phyloP scores from a whole-genome alignment of 2,797 vertebrate species.

The Amphiprion clarkii region DNA sequence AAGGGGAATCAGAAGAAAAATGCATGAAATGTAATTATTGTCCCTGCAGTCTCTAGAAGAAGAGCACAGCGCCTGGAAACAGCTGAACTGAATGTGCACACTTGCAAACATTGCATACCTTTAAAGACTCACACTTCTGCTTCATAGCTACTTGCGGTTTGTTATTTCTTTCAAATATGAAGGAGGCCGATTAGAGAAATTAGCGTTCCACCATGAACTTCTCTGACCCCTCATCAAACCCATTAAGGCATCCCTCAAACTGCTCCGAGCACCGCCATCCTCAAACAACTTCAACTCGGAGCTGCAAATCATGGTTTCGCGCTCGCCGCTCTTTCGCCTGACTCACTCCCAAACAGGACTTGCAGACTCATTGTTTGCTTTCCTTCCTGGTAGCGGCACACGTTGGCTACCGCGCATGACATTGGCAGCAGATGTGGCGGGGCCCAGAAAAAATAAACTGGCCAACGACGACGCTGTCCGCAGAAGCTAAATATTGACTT shows the following conservation, averaged over 20 bases:
- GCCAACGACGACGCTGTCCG: constrained; percentile 79
- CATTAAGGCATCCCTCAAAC: constrained; percentile 60
- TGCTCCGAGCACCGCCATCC: constrained; percentile 21
- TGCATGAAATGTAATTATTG: constrained; percentile 64
- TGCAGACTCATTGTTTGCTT: constrained; percentile 79
- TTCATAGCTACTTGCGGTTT: constrained; percentile 26
- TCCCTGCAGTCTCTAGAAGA: constrained; percentile 24
- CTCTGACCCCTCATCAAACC: constrained; percentile 51
- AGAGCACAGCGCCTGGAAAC: constrained; percentile 14
- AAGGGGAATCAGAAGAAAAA: constrained; percentile 66
- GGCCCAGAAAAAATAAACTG: constrained; percentile 85
- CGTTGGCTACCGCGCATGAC: constrained; percentile 76
- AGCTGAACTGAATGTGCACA: constrained; percentile 3
- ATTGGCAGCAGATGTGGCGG: constrained; percentile 83
- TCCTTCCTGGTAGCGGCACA: constrained; percentile 74
- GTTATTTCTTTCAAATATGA: constrained; percentile 43
- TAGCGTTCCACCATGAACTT: constrained; percentile 47
- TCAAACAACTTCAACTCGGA: constrained; percentile 34
- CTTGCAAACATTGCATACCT: not conserved
- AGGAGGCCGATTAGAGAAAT: constrained; percentile 44
- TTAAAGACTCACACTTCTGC: constrained; percentile 10
- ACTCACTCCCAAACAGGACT: constrained; percentile 61
- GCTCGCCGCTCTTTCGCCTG: constrained; percentile 48
- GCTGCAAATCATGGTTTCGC: constrained; percentile 61
- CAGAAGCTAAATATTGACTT: constrained; percentile 90